Evolutionary conservation across 2,888 invertebrate genomes (phyloP).

Genomic region (Trisateles emortualis): DNA sequence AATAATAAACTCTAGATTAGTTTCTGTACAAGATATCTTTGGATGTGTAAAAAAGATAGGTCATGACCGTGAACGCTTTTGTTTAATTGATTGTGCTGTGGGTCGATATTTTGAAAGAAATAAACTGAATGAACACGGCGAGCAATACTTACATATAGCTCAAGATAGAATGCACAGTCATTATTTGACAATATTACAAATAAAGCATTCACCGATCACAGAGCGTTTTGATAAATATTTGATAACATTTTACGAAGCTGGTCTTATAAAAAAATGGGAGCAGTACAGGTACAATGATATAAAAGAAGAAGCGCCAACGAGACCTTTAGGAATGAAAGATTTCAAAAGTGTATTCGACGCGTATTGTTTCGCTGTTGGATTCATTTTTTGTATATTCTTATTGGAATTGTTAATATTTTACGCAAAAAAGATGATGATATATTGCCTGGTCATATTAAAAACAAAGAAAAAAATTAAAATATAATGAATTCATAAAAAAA

Average conservation of each 20-base stretch:
- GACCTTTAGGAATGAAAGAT: slow-evolving; percentile 66
- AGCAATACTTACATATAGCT: slow-evolving; percentile 77
- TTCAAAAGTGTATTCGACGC: slow-evolving; percentile 68
- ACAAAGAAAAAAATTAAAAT: no score
- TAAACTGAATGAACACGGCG: slow-evolving; percentile 68
- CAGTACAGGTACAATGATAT: slow-evolving; percentile 70
- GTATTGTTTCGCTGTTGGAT: slow-evolving; percentile 51
- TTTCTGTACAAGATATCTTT: slow-evolving; percentile 59
- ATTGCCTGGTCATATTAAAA: not conserved
- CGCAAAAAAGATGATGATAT: slow-evolving; percentile 14
- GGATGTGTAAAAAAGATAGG: slow-evolving; percentile 64
- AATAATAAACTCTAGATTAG: slow-evolving; percentile 69
- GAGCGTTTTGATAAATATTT: slow-evolving; percentile 65
- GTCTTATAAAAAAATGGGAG: slow-evolving; percentile 79
- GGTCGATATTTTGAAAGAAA: slow-evolving; percentile 70
- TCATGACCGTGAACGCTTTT: slow-evolving; percentile 69
- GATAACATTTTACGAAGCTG: slow-evolving; percentile 70
- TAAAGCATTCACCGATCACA: slow-evolving; percentile 71
- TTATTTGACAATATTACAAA: slow-evolving; percentile 69
- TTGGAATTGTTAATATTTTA: slow-evolving; percentile 60
- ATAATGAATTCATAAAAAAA: no score
- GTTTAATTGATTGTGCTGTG: slow-evolving; percentile 76
- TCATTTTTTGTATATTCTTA: slow-evolving; percentile 60
- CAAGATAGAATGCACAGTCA: slow-evolving; percentile 77
- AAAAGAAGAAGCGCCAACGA: slow-evolving; percentile 68